Evolutionary conservation across 2,797 vertebrate genomes (phyloP).

Genomic region (Cichlasoma orientale): DNA sequence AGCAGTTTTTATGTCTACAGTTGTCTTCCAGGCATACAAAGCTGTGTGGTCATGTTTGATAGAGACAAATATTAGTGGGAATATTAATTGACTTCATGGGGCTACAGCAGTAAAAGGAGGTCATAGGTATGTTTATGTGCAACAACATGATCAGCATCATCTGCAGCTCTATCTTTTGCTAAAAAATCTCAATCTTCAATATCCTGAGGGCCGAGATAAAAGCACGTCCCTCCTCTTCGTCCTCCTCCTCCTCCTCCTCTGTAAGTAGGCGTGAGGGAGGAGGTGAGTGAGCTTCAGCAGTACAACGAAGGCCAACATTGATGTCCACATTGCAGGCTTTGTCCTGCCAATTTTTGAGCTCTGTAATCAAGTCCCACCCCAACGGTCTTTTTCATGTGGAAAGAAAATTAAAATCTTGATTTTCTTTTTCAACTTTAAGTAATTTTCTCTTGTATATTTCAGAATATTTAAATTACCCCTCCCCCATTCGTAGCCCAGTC

Average conservation of each 20-base stretch:
- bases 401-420: neutral
- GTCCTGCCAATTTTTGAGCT: constrained; percentile 38
- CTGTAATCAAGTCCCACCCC: constrained; percentile 20
- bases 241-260: constrained; percentile 62
- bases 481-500: constrained; percentile 12
- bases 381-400: constrained; percentile 7
- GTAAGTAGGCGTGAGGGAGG: constrained; percentile 67
- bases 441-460: neutral
- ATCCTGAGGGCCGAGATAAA: constrained; percentile 42
- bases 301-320: constrained; percentile 33
- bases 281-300: constrained; percentile 56
- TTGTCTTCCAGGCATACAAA: neutral
- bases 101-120: neutral
- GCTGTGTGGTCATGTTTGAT: neutral
- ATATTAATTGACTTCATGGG: neutral
- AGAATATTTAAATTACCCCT: constrained; percentile 10
- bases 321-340: constrained; percentile 36
- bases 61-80: neutral
- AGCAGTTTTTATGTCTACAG: neutral
- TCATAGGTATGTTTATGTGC: constrained; percentile 21
- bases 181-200: constrained; percentile 35
- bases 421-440: neutral
- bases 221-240: constrained; percentile 52
- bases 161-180: constrained; percentile 21
- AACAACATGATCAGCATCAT: constrained; percentile 26